phyloP scores from a whole-genome alignment of 2,888 invertebrate species.

The Drosophila diplacantha region DNA sequence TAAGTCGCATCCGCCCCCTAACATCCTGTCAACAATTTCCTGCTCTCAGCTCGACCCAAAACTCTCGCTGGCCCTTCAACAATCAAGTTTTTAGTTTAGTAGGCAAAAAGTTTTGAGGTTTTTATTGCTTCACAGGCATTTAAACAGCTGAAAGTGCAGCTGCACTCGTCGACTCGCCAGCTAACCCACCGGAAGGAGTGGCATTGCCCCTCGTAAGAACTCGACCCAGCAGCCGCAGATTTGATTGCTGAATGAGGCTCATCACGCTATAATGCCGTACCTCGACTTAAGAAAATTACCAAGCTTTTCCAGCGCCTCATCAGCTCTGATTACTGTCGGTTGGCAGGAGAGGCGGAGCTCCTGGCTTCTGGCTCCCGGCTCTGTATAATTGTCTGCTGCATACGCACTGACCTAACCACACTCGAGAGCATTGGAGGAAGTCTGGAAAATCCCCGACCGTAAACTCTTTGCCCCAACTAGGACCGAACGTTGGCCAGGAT shows the following conservation, averaged over 20 bases:
- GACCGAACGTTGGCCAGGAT: constrained; percentile 6
- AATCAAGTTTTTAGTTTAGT: constrained; percentile 54
- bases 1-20: constrained; percentile 71
- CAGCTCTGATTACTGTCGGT: constrained; percentile 46
- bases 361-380: constrained; percentile 41
- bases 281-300: constrained; percentile 50
- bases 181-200: constrained; percentile 11
- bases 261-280: constrained; percentile 63
- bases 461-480: neutral
- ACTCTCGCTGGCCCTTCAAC: constrained; percentile 39
- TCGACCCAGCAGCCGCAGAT: constrained; percentile 39
- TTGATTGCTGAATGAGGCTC: constrained; percentile 61
- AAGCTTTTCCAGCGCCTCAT: constrained; percentile 41
- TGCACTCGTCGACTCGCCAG: constrained; percentile 5
- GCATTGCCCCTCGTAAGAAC: neutral
- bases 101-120: constrained; percentile 50
- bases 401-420: constrained; percentile 29
- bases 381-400: constrained; percentile 60
- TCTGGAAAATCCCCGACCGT: neutral
- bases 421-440: constrained; percentile 28
- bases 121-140: constrained; percentile 40
- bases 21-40: constrained; percentile 76
- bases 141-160: constrained; percentile 33
- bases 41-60: constrained; percentile 48
- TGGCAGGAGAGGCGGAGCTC: constrained; percentile 27